phyloP scores from a whole-genome alignment of 2,113 vertebrate genomes.

The Osmerus mordax region DNA sequence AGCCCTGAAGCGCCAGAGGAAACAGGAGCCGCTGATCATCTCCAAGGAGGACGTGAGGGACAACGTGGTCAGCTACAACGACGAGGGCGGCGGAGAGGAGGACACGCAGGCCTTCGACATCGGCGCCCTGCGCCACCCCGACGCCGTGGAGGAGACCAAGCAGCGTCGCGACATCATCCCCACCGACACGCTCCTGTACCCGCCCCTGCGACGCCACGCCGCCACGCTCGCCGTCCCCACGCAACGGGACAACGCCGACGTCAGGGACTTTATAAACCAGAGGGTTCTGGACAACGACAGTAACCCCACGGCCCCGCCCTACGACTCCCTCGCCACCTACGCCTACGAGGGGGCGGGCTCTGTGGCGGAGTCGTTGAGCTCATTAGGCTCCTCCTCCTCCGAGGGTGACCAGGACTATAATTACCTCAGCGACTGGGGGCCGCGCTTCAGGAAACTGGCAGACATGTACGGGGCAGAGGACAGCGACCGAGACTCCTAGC shows the following conservation, averaged over 20 bases:
- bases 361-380: conserved; percentile 90
- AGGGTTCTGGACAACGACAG: conserved; percentile 88
- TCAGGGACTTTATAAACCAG: conserved; percentile 92
- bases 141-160: conserved; percentile 85
- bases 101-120: conserved; percentile 97
- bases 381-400: conserved; percentile 82
- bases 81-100: conserved; percentile 93
- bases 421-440: conserved; percentile 96
- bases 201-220: conserved; percentile 62
- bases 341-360: conserved; percentile 92
- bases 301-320: conserved; percentile 86
- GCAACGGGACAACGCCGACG: conserved; percentile 80
- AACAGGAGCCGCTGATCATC: conserved; percentile 94
- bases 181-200: conserved; percentile 75
- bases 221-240: conserved; percentile 6
- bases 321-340: conserved; percentile 93
- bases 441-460: conserved; percentile 90
- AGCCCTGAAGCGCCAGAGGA: conserved; percentile 83
- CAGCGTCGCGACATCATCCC: conserved; percentile 89
- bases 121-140: conserved; percentile 85
- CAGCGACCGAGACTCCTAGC: conserved; percentile 86
- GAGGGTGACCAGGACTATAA: conserved; percentile 91
- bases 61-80: conserved; percentile 95
- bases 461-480: conserved; percentile 89
- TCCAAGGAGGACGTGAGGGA: conserved; percentile 95